Evolutionary conservation across 2,797 vertebrate species (phyloP), one percentile per base, ranked within the genome.

Genomic region (Microctenopoma lineatum): DNA sequence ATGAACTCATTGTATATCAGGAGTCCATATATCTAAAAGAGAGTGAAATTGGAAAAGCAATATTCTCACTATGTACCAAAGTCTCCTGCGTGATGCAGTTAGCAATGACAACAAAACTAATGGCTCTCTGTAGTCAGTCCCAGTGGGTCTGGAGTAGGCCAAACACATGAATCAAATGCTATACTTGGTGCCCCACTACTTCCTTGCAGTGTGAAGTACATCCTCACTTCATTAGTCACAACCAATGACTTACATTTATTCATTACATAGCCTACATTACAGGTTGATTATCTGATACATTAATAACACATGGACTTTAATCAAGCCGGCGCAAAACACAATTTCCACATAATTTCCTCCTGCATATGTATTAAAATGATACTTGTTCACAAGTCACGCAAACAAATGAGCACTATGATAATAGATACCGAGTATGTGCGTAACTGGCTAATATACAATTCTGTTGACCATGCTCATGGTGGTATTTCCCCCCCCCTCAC

Each of bases 101-200:
- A 84, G 86, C 77, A 84, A 85, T 83, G 89, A 91, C 84, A 91
- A 81, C 87, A 77, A 72, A 91, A 91, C 73, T 88, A 90, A 90
- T 92, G 88, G 75, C 70, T 69, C 74, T 79, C 77, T 44, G 71
- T 63, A 75, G 67, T 79, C 66, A 34, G 76, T 88, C 87, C 89
- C 88, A 53, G 21, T 65, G 78, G 89, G 78, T 70, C 84, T n/a
- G 51, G 75, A 86, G 79, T 79, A 88, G 87, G 86, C 89, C 88
- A 79, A 84, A 67, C 64, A 59, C 85, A 90, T 92, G 87, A 90
- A 91, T 92, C 89, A 90, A 84, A 77, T 1, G 70, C 85, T 81
- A 77, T 78, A 85, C 87, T 86, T 83, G 78, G 82, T 62, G 82
- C 78, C 34, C 29, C 12, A 69, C 74, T 70, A 77, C 84, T 82